A percentile compares a stretch with the other conserved stretches of the same genome.
Evolutionary conservation across 2,113 vertebrate genomes (phyloP).

Genomic region (Terrapene triunguis): DNA sequence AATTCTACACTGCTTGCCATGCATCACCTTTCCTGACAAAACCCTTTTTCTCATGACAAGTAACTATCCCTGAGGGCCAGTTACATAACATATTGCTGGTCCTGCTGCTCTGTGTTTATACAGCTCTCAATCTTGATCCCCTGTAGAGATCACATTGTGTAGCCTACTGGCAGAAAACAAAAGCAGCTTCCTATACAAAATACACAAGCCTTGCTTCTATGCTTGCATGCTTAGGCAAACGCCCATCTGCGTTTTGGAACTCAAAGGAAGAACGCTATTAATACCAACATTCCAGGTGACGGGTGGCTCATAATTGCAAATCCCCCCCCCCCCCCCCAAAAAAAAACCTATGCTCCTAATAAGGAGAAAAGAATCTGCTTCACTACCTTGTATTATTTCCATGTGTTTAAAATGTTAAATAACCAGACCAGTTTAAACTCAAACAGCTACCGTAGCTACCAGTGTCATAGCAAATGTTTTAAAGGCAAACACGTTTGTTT

Average conservation of each 20-base stretch:
- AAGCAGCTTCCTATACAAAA: conserved; percentile 64
- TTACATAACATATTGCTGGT: conserved; percentile 57
- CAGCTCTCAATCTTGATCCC: conserved; percentile 63
- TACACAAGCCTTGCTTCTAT: conserved; percentile 47
- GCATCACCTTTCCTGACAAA: conserved; percentile 66
- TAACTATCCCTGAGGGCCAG: conserved; percentile 33
- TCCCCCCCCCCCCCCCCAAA: no score
- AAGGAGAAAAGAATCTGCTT: conserved; percentile 16
- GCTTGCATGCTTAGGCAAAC: conserved; percentile 56
- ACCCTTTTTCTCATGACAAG: conserved; percentile 46
- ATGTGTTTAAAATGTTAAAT: neutral
- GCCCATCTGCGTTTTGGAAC: neutral
- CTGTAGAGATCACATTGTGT: conserved; percentile 59
- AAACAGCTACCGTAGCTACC: conserved; percentile 17
- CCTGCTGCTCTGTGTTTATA: conserved; percentile 58
- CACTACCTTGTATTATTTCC: neutral
- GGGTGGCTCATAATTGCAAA: accelerated
- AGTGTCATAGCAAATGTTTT: neutral
- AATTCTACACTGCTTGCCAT: neutral
- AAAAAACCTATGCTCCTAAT: neutral
- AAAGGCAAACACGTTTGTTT: conserved; percentile 48
- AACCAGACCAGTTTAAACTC: conserved; percentile 3
- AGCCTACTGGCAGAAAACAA: conserved; percentile 64
- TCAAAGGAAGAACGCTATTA: conserved; percentile 19
- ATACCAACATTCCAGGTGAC: neutral